Evolutionary conservation across 1,140 invertebrate genomes (phyloP).

Genomic region (Drosophila bocqueti): DNA sequence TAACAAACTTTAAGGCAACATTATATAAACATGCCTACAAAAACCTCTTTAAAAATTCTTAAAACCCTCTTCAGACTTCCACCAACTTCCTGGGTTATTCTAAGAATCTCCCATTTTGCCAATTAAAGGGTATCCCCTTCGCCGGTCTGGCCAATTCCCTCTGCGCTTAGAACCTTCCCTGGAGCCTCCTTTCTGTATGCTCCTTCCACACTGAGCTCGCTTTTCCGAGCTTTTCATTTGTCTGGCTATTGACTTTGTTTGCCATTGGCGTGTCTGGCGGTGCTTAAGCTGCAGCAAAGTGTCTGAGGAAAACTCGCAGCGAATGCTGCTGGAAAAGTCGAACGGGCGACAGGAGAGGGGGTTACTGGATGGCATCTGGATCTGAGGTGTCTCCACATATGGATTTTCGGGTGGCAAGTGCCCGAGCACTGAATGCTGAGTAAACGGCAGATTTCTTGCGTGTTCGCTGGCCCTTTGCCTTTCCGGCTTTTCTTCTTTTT

Average conservation of each 20-base stretch:
- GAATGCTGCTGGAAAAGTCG: constrained; percentile 19
- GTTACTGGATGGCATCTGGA: constrained; percentile 1
- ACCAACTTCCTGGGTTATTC: not conserved
- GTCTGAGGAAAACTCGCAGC: constrained; percentile 40
- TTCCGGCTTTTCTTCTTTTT: constrained; percentile 25
- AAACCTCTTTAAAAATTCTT: not conserved
- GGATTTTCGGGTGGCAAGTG: constrained; percentile 32
- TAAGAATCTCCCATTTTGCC: too few relatives aligned
- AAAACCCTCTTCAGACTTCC: not conserved
- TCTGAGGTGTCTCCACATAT: constrained; percentile 51
- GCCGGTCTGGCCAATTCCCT: not conserved
- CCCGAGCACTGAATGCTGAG: constrained; percentile 37
- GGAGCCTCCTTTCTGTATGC: constrained; percentile 16
- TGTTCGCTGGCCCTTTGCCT: constrained; percentile 50
- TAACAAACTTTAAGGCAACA: not conserved
- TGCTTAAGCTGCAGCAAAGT: constrained; percentile 61
- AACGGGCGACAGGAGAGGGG: not conserved
- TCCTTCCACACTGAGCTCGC: constrained; percentile 17
- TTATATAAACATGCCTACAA: not conserved
- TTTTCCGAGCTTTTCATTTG: constrained; percentile 70
- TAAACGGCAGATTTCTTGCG: constrained; percentile 75
- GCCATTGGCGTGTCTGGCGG: constrained; percentile 76
- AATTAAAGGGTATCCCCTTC: not conserved
- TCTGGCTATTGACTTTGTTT: constrained; percentile 80
- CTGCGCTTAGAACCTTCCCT: constrained; percentile 24